Base-by-base conservation (phyloP, 2,113 vertebrate genomes). In the Chloroceryle aenea region DNA sequence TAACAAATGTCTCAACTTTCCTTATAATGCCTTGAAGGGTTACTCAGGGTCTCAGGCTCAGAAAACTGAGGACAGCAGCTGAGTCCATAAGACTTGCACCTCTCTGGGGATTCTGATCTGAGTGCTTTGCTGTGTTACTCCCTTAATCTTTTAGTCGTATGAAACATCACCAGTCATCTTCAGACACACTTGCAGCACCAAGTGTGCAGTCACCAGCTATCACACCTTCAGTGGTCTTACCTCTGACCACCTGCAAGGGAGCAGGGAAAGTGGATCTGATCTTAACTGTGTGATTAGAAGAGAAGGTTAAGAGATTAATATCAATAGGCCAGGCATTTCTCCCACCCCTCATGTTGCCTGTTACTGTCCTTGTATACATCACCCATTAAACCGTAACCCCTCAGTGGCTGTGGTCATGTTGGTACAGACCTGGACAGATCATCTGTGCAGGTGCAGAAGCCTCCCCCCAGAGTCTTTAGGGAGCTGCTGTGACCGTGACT, bases 361-460 rank as follows among this genome's bases (percentile, higher is more conserved):
- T 3, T 21, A 6, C 64, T 40, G 21, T 4, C 45, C 42, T 56
- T 55, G 20, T 14, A n/a, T 8, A 38, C 40, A 8, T 3, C 6
- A 5, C 5, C 6, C 7, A 2, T 30, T 45, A 36, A 15, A 1
- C 26, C 14, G 26, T 7, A 4, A 4, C 32, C 69, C 2, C 11
- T 25, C 27, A 20, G 8, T 0, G 66, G 69, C 61, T 4, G 10
- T 0, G 34, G 48, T 8, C 4, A 2, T 8, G 2, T 21, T 14
- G 53, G 23, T 14, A 17, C 2, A 3, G 78, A 17, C 30, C 64
- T 4, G 66, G 4, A 17, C 55, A 0, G 5, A 5, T 9, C 27
- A 4, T 14, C 9, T 7, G 29, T 12, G 66, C 4, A 6, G 38
- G 14, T 12, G 0, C 22, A 6, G 25, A 10, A 34, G 66, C 36